Evolutionary conservation across 2,888 invertebrate species (phyloP), one percentile per base, ranked within the genome.

Genomic region (Calliopum simillimum): DNA sequence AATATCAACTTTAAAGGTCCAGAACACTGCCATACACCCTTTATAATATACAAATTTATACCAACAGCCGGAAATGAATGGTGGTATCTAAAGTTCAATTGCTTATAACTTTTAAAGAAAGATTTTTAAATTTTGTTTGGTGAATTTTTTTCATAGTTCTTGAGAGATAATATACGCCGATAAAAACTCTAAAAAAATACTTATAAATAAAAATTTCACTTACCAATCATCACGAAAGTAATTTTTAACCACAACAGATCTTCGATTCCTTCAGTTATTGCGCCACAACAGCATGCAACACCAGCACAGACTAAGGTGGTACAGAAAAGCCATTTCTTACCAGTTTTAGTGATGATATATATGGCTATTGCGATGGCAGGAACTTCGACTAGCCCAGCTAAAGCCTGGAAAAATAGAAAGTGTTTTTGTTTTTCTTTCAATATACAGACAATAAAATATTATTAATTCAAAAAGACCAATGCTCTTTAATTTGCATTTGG

Each of bases 321-420:
- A 76, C 91, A 91, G 74, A 93, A 88, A 0, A 94, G 91, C 86
- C 91, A 90, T 76, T 93, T 88, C 76, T 94, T 88, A 14, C 94
- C 94, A 75, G 91, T 89, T 82, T 91, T 91, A 76, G 93, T 85
- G n/a, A 94, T 88, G 76, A 94, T 90, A 16, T 92, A 89, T 78
- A 94, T 93, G 78, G 93, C 93, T 68, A 93, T 86, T 1, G 91
- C 91, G 76, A 94, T 91, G 21, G 94, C 93, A 47, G 94, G 94
- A 69, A 94, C 88, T 87, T 94, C 94, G 19, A 94, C 93, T 53
- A 91, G 88, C 63, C 94, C 93, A 76, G 91, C 88, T 79, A 93
- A 87, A 76, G 88, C 87, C 89, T 89, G 46, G 69, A 58, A 58
- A 56, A 25, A 55, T 8, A 25, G n/a, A 23, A 51, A 69, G 58